Conservation (phyloP, 2,113 vertebrate genomes). For the Takifugu flavidus region DNA sequence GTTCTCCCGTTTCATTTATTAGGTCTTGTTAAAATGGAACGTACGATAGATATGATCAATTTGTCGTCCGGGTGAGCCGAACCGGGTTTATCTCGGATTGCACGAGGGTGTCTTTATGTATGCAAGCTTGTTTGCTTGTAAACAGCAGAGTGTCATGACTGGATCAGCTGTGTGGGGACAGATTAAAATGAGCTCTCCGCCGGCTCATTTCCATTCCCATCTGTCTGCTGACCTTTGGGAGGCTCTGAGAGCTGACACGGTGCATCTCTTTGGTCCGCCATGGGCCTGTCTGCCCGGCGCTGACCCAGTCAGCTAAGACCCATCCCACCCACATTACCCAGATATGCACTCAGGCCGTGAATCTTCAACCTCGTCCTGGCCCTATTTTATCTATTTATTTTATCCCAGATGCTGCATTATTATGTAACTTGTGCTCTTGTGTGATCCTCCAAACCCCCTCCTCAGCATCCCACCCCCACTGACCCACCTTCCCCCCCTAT, state of each 20-base stretch:
- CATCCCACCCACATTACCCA: constrained; percentile 13
- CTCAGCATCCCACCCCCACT: neutral
- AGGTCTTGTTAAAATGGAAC: constrained; percentile 24
- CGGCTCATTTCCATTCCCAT: constrained; percentile 77
- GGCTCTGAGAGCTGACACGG: constrained; percentile 52
- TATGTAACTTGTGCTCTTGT: neutral
- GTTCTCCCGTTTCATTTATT: constrained; percentile 26
- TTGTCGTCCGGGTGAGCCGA: neutral
- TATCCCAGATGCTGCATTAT: neutral
- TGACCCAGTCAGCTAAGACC: constrained; percentile 47
- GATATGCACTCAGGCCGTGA: neutral
- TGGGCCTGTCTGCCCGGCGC: constrained; percentile 51
- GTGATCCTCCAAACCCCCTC: constrained; percentile 2
- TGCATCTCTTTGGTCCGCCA: constrained; percentile 47
- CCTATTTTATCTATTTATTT: neutral
- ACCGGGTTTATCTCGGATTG: constrained; percentile 3
- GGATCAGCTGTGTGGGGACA: constrained; percentile 68
- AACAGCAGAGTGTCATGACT: constrained; percentile 66
- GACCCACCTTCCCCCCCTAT: constrained; percentile 11
- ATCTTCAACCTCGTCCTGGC: constrained; percentile 3
- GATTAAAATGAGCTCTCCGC: constrained; percentile 73
- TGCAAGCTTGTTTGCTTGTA: constrained; percentile 56
- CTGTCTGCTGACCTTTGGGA: constrained; percentile 77
- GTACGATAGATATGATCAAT: constrained; percentile 1
- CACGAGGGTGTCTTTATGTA: constrained; percentile 22